Percentiles rank a stretch among this genome's conserved stretches.
These are phyloP conservation scores for Natator depressus DNA, from an alignment of 2,113 vertebrate genomes.

Conservation along the genomic window DNA sequence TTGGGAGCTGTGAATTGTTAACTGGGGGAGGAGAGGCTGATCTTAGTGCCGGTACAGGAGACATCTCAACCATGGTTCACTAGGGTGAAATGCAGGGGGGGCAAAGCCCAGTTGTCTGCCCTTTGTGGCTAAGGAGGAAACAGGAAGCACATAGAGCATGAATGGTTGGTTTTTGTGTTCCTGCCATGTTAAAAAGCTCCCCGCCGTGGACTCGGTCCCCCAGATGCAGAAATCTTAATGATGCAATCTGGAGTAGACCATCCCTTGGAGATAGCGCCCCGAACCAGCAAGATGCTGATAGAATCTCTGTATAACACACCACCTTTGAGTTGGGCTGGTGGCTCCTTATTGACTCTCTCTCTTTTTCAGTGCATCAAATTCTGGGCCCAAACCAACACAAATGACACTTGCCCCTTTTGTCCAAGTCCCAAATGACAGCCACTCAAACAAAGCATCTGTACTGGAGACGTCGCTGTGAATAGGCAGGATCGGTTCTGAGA, in stretches of 20 bases:
- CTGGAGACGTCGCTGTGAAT: conserved; percentile 69
- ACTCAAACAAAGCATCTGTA: not conserved
- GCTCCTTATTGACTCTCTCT: conserved; percentile 45
- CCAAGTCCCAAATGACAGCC: conserved; percentile 81
- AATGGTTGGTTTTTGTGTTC: not conserved
- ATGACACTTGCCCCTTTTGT: conserved; percentile 88
- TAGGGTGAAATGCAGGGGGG: not conserved
- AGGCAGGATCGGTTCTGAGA: conserved; percentile 73
- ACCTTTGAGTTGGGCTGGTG: not conserved
- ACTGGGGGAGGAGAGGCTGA: not conserved
- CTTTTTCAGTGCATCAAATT: conserved; percentile 88
- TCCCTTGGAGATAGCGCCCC: rapidly evolving
- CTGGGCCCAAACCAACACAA: conserved; percentile 87
- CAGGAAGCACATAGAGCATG: rapidly evolving
- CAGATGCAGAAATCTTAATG: not conserved
- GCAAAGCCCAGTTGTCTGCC: not conserved
- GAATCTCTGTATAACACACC: not conserved
- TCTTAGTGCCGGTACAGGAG: not conserved
- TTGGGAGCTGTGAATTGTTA: not conserved
- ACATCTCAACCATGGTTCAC: not conserved
- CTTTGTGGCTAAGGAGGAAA: not conserved
- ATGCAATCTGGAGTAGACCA: not conserved
- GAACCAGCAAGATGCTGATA: not conserved
- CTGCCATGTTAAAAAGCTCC: not conserved
- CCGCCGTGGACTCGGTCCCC: not conserved